phyloP scores from a whole-genome alignment of 2,888 invertebrate species.

The Atrina japonica region DNA sequence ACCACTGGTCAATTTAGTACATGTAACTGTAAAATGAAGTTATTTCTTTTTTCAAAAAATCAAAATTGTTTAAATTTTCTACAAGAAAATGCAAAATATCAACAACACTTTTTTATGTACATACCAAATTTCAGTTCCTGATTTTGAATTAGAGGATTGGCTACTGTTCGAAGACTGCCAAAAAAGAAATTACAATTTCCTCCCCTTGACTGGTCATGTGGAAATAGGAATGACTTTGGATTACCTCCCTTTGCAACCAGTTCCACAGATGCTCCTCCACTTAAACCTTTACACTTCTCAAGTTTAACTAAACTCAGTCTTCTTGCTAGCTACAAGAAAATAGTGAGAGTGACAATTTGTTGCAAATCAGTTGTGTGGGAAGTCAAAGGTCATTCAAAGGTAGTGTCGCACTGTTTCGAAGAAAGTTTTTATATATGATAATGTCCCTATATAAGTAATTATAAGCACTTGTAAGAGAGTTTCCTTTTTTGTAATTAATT shows the following conservation, averaged over 20 bases:
- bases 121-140: slow-evolving; percentile 72
- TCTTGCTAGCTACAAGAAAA: slow-evolving; percentile 85
- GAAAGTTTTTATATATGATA: no score
- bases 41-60: no score
- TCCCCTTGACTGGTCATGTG: slow-evolving; percentile 81
- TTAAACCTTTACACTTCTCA: slow-evolving; percentile 86
- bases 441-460: no score
- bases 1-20: no score
- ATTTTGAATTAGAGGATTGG: slow-evolving; percentile 60
- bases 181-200: slow-evolving; percentile 96
- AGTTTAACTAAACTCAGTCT: slow-evolving; percentile 91
- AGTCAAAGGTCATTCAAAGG: no score
- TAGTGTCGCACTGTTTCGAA: no score
- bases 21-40: no score
- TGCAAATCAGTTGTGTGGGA: no score
- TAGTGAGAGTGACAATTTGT: neutral
- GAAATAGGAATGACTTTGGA: slow-evolving; percentile 82
- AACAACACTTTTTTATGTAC: neutral
- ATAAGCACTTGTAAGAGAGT: no score
- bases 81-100: no score
- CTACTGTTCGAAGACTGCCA: slow-evolving; percentile 84
- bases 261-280: slow-evolving; percentile 94
- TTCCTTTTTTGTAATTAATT: no score
- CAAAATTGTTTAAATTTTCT: no score
- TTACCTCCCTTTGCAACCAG: slow-evolving; percentile 87